Conservation (phyloP, 2,888 invertebrate genomes). For the Eristalis arbustorum region DNA sequence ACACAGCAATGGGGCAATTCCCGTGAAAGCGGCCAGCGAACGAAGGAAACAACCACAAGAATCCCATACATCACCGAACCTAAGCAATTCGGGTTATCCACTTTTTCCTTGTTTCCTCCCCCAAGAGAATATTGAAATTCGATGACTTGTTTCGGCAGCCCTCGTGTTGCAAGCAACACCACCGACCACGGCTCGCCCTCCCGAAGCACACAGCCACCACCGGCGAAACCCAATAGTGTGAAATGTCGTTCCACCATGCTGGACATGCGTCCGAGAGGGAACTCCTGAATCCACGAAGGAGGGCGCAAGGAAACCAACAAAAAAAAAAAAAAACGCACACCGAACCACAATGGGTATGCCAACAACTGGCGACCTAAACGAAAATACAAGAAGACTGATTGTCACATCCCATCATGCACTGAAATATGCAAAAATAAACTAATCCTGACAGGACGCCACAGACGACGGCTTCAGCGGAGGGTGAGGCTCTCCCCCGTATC, state of each 20-base stretch:
- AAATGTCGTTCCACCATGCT: conserved; percentile 51
- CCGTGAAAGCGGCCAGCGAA: not conserved
- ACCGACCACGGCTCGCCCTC: not conserved
- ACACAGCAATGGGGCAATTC: not conserved
- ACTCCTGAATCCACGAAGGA: conserved; percentile 11
- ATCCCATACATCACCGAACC: conserved; percentile 22
- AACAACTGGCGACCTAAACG: conserved; percentile 57
- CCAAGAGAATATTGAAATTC: conserved; percentile 44
- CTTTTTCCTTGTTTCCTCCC: not conserved
- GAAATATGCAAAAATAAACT: conserved; percentile 68
- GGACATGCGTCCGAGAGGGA: conserved; percentile 39
- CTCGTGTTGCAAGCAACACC: conserved; percentile 41
- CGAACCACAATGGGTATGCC: not conserved
- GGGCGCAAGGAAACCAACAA: not conserved
- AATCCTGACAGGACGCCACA: conserved; percentile 51
- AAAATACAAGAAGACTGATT: conserved; percentile 67
- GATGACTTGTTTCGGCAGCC: conserved; percentile 49
- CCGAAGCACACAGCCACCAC: not conserved
- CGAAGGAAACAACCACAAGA: not conserved
- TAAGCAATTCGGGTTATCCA: not conserved
- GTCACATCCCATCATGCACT: conserved; percentile 70
- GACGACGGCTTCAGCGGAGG: not conserved
- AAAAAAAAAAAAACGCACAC: not conserved
- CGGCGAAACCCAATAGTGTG: conserved; percentile 57
- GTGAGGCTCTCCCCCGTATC: conserved; percentile 14